These are phyloP conservation scores for Istiophorus platypterus DNA, from an alignment of 2,113 vertebrate species.

Conservation along the genomic window DNA sequence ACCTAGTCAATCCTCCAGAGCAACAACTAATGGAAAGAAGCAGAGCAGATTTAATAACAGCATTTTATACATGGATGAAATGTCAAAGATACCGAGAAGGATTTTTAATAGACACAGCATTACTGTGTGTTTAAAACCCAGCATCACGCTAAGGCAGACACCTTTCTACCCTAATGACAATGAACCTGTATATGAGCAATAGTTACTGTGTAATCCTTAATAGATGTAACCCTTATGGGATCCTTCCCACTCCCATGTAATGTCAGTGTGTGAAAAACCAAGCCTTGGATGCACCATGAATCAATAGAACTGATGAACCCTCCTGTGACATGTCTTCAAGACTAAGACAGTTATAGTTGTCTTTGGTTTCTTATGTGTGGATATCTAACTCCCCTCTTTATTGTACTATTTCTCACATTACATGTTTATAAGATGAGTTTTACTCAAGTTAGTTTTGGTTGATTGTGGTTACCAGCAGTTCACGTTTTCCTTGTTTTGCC, in stretches of 20 bases:
- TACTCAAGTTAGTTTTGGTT: neutral
- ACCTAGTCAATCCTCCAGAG: neutral
- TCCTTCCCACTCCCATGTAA: too few species aligned
- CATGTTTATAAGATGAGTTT: too few species aligned
- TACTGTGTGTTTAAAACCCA: neutral
- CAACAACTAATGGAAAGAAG: neutral
- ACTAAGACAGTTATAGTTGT: neutral
- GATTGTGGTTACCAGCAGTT: too few species aligned
- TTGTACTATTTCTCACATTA: too few species aligned
- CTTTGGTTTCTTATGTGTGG: too few species aligned
- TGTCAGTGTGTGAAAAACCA: neutral
- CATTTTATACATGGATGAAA: neutral
- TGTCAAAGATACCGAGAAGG: neutral
- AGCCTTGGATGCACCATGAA: neutral
- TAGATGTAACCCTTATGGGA: too few species aligned
- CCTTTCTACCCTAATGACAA: neutral
- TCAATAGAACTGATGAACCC: neutral
- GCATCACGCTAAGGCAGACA: neutral
- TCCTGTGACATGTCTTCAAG: neutral
- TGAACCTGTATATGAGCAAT: neutral
- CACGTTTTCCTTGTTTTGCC: too few species aligned
- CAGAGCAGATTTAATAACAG: neutral
- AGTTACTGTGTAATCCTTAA: neutral
- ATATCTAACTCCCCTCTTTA: too few species aligned
- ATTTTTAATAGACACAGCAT: neutral